A percentile compares a stretch with the other conserved stretches of the same genome.
Evolutionary conservation across 2,888 invertebrate species (phyloP).

Genomic region (Ochropacha duplaris): DNA sequence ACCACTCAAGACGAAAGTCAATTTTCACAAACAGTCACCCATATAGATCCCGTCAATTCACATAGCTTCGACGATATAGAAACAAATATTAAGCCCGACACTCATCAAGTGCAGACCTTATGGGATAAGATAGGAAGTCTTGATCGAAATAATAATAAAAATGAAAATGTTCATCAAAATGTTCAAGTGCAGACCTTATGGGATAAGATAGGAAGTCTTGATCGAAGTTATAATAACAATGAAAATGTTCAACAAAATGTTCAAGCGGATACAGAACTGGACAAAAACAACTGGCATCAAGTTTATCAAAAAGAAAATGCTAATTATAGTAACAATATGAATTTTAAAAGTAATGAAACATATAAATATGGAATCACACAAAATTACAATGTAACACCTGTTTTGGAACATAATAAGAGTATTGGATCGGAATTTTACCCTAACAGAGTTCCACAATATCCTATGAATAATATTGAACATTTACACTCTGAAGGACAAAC

Average conservation of each 20-base stretch:
- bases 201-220: constrained; percentile 10
- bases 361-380: constrained; percentile 11
- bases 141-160: background rate
- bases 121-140: constrained; percentile 11
- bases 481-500: background rate
- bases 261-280: background rate
- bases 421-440: background rate
- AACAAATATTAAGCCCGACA: background rate
- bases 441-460: background rate
- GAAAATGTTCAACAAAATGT: too few species aligned
- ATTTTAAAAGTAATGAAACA: background rate
- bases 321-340: background rate
- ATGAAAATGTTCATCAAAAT: background rate
- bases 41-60: background rate
- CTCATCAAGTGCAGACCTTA: constrained; percentile 11
- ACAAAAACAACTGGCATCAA: constrained; percentile 1
- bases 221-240: background rate
- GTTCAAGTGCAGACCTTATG: constrained; percentile 15
- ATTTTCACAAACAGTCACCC: background rate
- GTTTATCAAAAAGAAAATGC: background rate
- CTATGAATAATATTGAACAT: background rate
- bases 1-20: background rate
- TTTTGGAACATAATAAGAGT: background rate
- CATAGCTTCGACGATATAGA: background rate
- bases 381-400: constrained; percentile 7